Conservation (phyloP, 2,113 vertebrate genomes). For the Trematocara macrostoma region DNA sequence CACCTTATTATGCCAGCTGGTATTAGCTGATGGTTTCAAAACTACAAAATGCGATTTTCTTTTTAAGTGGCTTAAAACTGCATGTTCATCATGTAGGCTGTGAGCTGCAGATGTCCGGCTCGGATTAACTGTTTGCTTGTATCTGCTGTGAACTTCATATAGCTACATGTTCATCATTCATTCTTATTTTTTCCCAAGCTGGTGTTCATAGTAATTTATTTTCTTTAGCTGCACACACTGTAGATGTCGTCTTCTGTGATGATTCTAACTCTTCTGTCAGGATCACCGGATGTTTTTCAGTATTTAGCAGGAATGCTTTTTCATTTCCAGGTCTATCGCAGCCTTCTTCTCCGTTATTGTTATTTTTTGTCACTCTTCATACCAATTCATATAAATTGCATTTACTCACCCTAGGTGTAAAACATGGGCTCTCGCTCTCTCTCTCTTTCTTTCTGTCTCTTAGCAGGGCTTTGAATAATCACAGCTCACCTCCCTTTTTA, state of each 20-base stretch:
- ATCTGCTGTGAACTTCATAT: neutral
- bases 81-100: neutral
- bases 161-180: neutral
- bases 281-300: neutral
- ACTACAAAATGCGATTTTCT: neutral
- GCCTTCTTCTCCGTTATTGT: neutral
- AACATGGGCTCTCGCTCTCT: slow-evolving; percentile 32
- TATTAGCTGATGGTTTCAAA: neutral
- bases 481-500: slow-evolving; percentile 50
- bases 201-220: neutral
- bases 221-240: neutral
- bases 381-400: slow-evolving; percentile 28
- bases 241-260: neutral
- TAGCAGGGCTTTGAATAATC: slow-evolving; percentile 54
- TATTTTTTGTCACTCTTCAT: neutral
- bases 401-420: slow-evolving; percentile 46
- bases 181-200: neutral
- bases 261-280: neutral
- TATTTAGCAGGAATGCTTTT: neutral
- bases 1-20: neutral
- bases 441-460: slow-evolving; percentile 15
- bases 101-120: neutral
- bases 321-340: neutral
- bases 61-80: neutral
- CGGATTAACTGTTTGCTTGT: neutral